phyloP scores from a whole-genome alignment of 30 jellyfish, hydroid and myxozoan genomes.

The Hydractinia symbiolongicarpus region DNA sequence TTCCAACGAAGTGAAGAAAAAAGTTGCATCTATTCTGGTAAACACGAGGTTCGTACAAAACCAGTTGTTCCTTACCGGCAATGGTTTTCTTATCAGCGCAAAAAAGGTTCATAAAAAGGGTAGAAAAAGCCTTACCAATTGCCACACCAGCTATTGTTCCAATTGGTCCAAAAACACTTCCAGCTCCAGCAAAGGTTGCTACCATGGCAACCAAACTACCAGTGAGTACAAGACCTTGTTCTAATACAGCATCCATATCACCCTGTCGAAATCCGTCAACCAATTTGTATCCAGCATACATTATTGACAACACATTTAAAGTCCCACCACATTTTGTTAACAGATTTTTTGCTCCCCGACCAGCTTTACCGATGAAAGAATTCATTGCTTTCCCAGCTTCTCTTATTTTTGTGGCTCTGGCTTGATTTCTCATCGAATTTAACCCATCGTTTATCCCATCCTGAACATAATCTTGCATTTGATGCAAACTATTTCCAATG shows the following conservation, averaged over 20 bases:
- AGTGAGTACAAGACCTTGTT: slow-evolving; percentile 11
- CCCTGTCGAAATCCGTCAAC: neutral
- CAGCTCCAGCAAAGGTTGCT: slow-evolving; percentile 17
- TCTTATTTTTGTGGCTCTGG: neutral
- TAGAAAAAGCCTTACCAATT: neutral
- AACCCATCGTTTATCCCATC: neutral
- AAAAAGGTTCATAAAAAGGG: too few relatives aligned
- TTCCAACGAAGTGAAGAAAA: neutral
- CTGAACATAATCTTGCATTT: neutral
- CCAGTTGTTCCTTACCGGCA: too few relatives aligned
- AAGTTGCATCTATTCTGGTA: neutral
- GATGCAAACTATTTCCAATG: neutral
- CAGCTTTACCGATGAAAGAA: neutral
- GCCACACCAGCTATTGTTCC: slow-evolving; percentile 8
- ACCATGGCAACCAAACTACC: neutral
- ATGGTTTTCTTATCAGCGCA: too few relatives aligned
- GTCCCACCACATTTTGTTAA: slow-evolving; percentile 1
- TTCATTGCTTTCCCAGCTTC: slow-evolving; percentile 12
- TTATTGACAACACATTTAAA: neutral
- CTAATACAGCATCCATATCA: slow-evolving; percentile 1
- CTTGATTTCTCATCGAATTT: neutral
- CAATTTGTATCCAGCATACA: neutral
- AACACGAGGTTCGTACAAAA: neutral
- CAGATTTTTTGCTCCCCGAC: neutral
- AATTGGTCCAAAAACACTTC: slow-evolving; percentile 6